Base-by-base conservation (phyloP, 2,888 invertebrate genomes). In the Scaptomyza tumidula region DNA sequence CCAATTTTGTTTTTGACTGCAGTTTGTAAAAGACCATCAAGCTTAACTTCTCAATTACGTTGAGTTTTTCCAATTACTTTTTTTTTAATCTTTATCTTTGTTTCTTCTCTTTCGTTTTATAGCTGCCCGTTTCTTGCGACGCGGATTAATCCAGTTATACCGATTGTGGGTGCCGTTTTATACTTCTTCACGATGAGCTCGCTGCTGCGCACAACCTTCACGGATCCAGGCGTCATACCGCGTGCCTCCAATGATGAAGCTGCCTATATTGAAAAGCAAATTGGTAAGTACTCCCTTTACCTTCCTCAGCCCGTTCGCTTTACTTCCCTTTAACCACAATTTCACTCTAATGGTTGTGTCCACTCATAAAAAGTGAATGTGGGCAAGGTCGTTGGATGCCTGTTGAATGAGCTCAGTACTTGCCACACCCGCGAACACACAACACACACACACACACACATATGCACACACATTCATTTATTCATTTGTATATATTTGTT, bases 171-270 rank as follows among this genome's bases (percentile, higher is more conserved):
- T 89, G 98, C 95, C 74, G 94, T 98, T 86, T 94, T 99, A 86
- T 97, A 97, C 93, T 93, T 97, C 90, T 96, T 98, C 93, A 98
- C 98, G 89, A 96, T 99, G 95, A 96, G 97, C 86, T 96, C 98
- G 90, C 94, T 99, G 92, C 94, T 99, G 92, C 95, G 97, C 89
- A 98, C 98, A 71, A 96, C 97, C 91, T 97, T 98, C 93, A 96
- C 96, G 84, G 98, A 98, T 93, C 98, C 98, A 41, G 98, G 98
- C 71, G 97, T 98, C 78, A 96, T 98, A 90, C 98, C 98, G 63
- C 93, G 96, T 88, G 98, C 98, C 64, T 96, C 97, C 33, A 94
- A 95, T 53, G 97, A 97, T 90, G 98, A 98, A 93, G 97, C 97
- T 75, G 96, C 96, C 75, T 96, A 97, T 91, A 96, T 97, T 78